A percentile compares a stretch with the other conserved stretches of the same genome.
phyloP scores from a whole-genome alignment of 2,888 invertebrate species.

The Heterodera filipjevi region DNA sequence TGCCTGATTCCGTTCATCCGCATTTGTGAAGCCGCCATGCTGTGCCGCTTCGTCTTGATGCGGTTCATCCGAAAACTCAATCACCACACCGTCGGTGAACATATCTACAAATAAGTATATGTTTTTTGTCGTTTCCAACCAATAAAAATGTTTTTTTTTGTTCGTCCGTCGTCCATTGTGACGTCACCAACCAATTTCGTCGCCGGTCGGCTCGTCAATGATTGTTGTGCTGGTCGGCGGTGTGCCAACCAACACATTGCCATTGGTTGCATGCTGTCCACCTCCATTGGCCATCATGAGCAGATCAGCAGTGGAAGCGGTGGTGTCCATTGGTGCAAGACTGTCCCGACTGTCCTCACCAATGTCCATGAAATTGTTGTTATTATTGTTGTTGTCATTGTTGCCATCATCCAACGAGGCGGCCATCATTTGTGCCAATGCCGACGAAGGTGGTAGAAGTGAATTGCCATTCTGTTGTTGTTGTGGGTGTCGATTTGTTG shows the following conservation, averaged over 20 bases:
- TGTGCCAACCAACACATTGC: slow-evolving; percentile 30
- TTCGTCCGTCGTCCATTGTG: too few relatives aligned
- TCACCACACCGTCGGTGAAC: slow-evolving; percentile 3
- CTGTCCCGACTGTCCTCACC: not conserved
- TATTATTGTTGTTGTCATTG: not conserved
- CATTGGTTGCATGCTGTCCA: not conserved
- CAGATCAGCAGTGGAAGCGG: not conserved
- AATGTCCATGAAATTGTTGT: slow-evolving; percentile 18
- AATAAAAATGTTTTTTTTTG: too few relatives aligned
- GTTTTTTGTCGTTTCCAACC: too few relatives aligned
- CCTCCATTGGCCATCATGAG: not conserved
- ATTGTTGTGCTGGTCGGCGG: slow-evolving; percentile 43
- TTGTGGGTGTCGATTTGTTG: not conserved
- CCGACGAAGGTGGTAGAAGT: not conserved
- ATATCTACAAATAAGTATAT: not conserved
- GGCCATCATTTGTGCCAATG: not conserved
- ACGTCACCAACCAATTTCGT: slow-evolving; percentile 26
- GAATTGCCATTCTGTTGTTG: slow-evolving; percentile 24
- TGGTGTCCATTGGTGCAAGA: not conserved
- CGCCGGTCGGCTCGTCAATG: slow-evolving; percentile 39
- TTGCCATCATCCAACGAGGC: not conserved
- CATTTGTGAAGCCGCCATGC: slow-evolving; percentile 31
- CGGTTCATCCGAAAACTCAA: slow-evolving; percentile 21
- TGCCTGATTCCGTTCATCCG: slow-evolving; percentile 31
- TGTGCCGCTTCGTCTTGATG: not conserved